These are phyloP conservation scores for Copidosoma floridanum DNA, from an alignment of 1,140 invertebrate species.

Conservation along the genomic window DNA sequence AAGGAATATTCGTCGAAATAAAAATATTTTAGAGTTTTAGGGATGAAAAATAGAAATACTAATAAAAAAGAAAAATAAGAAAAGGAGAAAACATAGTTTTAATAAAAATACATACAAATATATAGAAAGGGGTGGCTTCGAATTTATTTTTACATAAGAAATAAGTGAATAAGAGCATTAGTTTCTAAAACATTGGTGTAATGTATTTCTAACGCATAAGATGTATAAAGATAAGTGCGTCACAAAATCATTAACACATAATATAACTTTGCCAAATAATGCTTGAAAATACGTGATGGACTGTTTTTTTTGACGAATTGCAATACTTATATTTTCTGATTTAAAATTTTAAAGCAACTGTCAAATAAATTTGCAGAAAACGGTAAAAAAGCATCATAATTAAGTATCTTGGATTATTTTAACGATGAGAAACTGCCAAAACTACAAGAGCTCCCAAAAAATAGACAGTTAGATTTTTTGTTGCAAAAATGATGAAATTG, in stretches of 20 bases:
- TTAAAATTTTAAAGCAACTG: too few species aligned
- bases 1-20: background rate
- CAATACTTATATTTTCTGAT: background rate
- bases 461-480: too few species aligned
- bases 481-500: too few species aligned
- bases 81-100: background rate
- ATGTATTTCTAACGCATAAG: constrained; percentile 34
- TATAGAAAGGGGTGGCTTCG: constrained; percentile 41
- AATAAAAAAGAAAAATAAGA: background rate
- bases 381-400: too few species aligned
- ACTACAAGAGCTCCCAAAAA: too few species aligned
- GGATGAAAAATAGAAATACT: background rate
- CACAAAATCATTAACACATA: background rate
- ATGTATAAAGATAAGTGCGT: background rate
- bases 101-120: constrained; percentile 26
- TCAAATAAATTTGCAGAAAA: too few species aligned
- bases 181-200: constrained; percentile 40
- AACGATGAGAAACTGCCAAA: too few species aligned
- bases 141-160: constrained; percentile 59
- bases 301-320: background rate
- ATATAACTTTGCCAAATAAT: background rate
- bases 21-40: background rate
- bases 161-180: too few species aligned
- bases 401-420: too few species aligned
- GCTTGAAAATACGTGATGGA: background rate